Percentiles rank a stretch among this genome's conserved stretches.
phyloP scores from a whole-genome alignment of 2,888 invertebrate genomes.

The Lymantria dispar region DNA sequence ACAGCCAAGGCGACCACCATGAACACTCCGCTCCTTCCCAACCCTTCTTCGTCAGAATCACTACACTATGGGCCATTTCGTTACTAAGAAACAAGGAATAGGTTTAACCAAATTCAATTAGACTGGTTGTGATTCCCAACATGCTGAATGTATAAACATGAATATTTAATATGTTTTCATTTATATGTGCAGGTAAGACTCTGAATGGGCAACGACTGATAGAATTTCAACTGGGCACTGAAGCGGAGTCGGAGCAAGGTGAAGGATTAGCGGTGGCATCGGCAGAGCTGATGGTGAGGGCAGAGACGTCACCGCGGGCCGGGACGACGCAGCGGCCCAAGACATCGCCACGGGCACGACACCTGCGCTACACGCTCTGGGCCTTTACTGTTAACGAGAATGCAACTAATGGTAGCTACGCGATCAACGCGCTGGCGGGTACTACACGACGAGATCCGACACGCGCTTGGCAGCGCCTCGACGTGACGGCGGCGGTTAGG shows the following conservation, averaged over 20 bases:
- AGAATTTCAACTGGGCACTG: slow-evolving; percentile 90
- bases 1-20: slow-evolving; percentile 72
- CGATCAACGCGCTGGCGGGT: slow-evolving; percentile 61
- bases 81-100: slow-evolving; percentile 41
- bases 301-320: slow-evolving; percentile 75
- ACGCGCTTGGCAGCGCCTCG: slow-evolving; percentile 93
- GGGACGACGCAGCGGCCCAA: slow-evolving; percentile 87
- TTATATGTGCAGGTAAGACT: slow-evolving; percentile 85
- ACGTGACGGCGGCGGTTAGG: slow-evolving; percentile 89
- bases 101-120: slow-evolving; percentile 8
- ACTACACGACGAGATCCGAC: slow-evolving; percentile 79
- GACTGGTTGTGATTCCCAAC: not conserved
- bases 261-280: slow-evolving; percentile 88
- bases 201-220: slow-evolving; percentile 92
- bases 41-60: slow-evolving; percentile 31
- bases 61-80: slow-evolving; percentile 66
- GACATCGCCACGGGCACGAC: slow-evolving; percentile 51
- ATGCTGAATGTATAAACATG: not conserved
- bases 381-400: slow-evolving; percentile 87
- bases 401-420: slow-evolving; percentile 84
- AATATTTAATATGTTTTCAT: not conserved
- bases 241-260: slow-evolving; percentile 70
- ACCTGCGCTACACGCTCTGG: slow-evolving; percentile 85
- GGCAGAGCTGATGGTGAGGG: slow-evolving; percentile 89
- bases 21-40: slow-evolving; percentile 44